phyloP scores from a whole-genome alignment of 2,113 vertebrate genomes.

The Protobothrops mucrosquamatus region DNA sequence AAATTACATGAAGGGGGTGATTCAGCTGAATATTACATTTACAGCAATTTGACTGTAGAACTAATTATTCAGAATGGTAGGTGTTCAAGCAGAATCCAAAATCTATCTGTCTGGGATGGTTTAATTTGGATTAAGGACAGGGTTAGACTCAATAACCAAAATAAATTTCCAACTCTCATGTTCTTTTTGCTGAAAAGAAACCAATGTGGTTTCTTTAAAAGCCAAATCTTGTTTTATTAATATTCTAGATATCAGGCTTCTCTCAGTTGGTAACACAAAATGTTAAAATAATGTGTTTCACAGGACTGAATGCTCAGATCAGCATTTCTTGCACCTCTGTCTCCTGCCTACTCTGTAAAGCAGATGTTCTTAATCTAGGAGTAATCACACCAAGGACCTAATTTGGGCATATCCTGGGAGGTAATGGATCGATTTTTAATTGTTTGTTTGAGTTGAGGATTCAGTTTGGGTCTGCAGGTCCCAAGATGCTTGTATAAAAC shows the following conservation, averaged over 20 bases:
- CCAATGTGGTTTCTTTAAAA: neutral
- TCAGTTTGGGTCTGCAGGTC: neutral
- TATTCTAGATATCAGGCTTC: neutral
- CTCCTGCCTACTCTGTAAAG: neutral
- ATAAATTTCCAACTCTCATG: neutral
- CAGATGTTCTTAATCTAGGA: neutral
- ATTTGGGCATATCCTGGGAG: neutral
- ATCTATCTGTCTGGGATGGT: neutral
- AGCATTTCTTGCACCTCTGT: neutral
- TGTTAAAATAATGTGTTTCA: neutral
- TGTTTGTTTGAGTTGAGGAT: neutral
- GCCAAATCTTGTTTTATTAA: neutral
- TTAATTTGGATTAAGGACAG: neutral
- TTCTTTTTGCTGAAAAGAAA: neutral
- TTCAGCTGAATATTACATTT: neutral
- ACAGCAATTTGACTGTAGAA: neutral
- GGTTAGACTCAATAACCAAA: neutral
- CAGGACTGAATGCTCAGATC: neutral
- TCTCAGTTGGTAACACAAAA: neutral
- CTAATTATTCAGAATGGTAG: neutral
- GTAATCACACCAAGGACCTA: neutral
- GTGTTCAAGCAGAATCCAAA: neutral
- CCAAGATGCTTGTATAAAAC: neutral
- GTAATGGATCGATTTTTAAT: neutral
- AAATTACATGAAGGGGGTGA: neutral